Evolutionary conservation across 2,797 vertebrate species (phyloP).

Genomic region (Myotis daubentonii): DNA sequence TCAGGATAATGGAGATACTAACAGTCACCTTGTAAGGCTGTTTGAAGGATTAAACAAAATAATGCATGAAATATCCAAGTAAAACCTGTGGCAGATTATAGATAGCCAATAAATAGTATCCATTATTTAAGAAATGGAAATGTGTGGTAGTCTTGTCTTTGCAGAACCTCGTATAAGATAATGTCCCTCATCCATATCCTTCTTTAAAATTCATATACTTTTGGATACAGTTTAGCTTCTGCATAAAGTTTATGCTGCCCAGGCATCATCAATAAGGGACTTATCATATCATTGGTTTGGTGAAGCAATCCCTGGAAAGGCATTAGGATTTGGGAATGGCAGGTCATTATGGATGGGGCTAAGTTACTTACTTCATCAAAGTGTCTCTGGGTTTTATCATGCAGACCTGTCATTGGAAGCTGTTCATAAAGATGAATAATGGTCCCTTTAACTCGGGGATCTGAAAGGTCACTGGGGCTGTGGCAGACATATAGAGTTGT

Average conservation of each 20-base stretch:
- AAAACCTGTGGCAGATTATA: background rate
- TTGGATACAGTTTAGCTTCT: slow-evolving; percentile 47
- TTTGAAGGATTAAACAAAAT: slow-evolving; percentile 27
- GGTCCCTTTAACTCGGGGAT: slow-evolving; percentile 69
- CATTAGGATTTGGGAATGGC: slow-evolving; percentile 48
- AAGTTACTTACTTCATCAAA: slow-evolving; percentile 77
- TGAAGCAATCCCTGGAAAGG: slow-evolving; percentile 54
- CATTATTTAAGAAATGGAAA: slow-evolving; percentile 47
- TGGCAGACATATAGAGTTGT: slow-evolving; percentile 58
- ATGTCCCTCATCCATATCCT: background rate
- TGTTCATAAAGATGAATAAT: slow-evolving; percentile 64
- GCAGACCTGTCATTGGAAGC: slow-evolving; percentile 51
- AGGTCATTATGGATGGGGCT: slow-evolving; percentile 61
- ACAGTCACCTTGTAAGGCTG: background rate
- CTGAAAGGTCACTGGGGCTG: slow-evolving; percentile 61
- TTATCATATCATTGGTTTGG: slow-evolving; percentile 64
- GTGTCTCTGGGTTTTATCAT: slow-evolving; percentile 68
- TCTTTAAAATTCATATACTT: slow-evolving; percentile 52
- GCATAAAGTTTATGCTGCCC: slow-evolving; percentile 49
- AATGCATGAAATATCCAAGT: background rate
- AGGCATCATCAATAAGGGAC: slow-evolving; percentile 39
- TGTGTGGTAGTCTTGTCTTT: background rate
- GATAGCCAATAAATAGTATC: background rate
- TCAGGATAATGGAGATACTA: background rate
- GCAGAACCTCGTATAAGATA: background rate